A percentile compares a stretch with the other conserved stretches of the same genome.
phyloP scores from a whole-genome alignment of 2,888 invertebrate species.

The Hydropsyche betteni region DNA sequence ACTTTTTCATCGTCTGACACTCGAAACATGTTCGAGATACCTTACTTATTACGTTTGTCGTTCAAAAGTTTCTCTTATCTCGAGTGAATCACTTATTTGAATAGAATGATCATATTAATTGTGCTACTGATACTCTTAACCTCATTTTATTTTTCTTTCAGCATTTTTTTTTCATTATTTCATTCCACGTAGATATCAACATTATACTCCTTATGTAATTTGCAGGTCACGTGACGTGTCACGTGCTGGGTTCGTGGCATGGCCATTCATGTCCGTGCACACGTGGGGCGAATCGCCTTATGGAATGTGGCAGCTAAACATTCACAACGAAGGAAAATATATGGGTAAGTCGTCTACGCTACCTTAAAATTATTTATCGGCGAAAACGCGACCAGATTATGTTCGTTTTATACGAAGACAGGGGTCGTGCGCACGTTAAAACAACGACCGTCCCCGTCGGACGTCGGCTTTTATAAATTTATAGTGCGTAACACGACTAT shows the following conservation, averaged over 20 bases:
- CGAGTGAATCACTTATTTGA: too few relatives aligned
- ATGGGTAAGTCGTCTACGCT: conserved; percentile 72
- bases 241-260: conserved; percentile 91
- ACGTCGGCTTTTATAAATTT: too few relatives aligned
- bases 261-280: conserved; percentile 99
- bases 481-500: too few relatives aligned
- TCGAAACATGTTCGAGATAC: too few relatives aligned
- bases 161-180: background rate
- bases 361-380: conserved; percentile 5
- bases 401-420: background rate
- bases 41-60: too few relatives aligned
- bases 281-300: conserved; percentile 97
- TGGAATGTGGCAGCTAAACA: conserved; percentile 94
- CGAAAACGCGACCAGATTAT: background rate
- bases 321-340: conserved; percentile 92
- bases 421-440: too few relatives aligned
- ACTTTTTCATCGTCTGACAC: too few relatives aligned
- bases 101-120: background rate
- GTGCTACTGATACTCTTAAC: background rate
- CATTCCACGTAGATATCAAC: background rate
- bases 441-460: too few relatives aligned
- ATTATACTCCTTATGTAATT: conserved; percentile 5
- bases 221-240: conserved; percentile 85
- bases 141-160: background rate
- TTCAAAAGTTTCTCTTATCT: too few relatives aligned